Evolutionary conservation across 1,140 invertebrate genomes (phyloP).

Genomic region (Ceratosolen fusciceps): DNA sequence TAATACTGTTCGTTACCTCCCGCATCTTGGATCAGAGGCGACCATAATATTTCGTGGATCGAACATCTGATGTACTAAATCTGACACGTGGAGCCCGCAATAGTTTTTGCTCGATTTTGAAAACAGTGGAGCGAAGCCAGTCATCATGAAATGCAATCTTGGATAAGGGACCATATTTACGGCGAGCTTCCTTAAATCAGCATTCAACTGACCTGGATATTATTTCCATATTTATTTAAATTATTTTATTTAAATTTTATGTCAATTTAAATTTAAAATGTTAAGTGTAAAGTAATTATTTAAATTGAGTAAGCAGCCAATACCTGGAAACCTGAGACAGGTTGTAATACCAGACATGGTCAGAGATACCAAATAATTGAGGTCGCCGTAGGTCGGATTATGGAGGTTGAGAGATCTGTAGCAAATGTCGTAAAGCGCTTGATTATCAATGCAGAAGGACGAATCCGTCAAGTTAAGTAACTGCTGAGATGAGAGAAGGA

Average conservation of each 20-base stretch:
- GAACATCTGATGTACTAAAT: slow-evolving; percentile 85
- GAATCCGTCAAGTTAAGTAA: slow-evolving; percentile 85
- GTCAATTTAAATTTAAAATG: neutral
- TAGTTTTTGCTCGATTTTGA: slow-evolving; percentile 80
- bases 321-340: slow-evolving; percentile 81
- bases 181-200: slow-evolving; percentile 87
- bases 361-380: slow-evolving; percentile 80
- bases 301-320: neutral
- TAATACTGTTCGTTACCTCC: slow-evolving; percentile 61
- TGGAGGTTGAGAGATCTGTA: slow-evolving; percentile 79
- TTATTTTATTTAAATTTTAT: neutral
- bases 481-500: slow-evolving; percentile 84
- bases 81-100: slow-evolving; percentile 78
- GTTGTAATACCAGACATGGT: slow-evolving; percentile 74
- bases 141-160: slow-evolving; percentile 82
- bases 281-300: neutral
- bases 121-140: slow-evolving; percentile 87
- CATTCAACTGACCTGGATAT: slow-evolving; percentile 78
- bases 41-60: slow-evolving; percentile 82
- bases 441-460: slow-evolving; percentile 83
- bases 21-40: slow-evolving; percentile 81
- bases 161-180: slow-evolving; percentile 95
- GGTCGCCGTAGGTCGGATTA: slow-evolving; percentile 74
- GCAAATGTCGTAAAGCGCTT: slow-evolving; percentile 83
- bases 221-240: neutral